phyloP scores from a whole-genome alignment of 2,113 vertebrate species.

The Halichoerus grypus region DNA sequence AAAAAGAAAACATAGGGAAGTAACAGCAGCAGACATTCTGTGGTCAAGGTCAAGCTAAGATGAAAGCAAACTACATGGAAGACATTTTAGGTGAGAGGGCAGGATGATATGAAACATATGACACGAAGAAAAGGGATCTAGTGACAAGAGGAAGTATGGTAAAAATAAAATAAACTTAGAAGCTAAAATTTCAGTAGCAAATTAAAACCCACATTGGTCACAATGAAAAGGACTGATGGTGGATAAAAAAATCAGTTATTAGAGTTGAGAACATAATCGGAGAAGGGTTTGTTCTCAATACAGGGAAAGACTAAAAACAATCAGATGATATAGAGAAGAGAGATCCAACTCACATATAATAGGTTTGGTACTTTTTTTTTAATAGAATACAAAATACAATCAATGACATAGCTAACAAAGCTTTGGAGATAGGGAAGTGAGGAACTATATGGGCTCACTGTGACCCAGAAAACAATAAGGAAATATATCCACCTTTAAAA shows the following conservation, averaged over 20 bases:
- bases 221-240: not conserved
- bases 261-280: not conserved
- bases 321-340: not conserved
- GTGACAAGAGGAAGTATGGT: not conserved
- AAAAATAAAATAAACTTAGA: not conserved
- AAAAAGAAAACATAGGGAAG: not conserved
- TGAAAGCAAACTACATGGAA: not conserved
- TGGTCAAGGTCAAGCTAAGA: not conserved
- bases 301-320: not conserved
- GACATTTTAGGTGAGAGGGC: not conserved
- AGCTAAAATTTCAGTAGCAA: not conserved
- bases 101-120: not conserved
- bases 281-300: not conserved
- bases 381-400: not conserved
- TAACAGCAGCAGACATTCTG: not conserved
- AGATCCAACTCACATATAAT: not conserved
- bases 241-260: not conserved
- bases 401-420: not conserved
- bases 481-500: not conserved
- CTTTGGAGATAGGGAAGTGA: not conserved
- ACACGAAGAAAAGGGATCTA: not conserved
- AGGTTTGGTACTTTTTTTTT: not conserved
- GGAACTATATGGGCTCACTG: too few relatives aligned
- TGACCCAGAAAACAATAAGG: not conserved
- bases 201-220: not conserved